These are phyloP conservation scores for Zaprionus lachaisei DNA, from an alignment of 1,140 invertebrate species.

Conservation along the genomic window DNA sequence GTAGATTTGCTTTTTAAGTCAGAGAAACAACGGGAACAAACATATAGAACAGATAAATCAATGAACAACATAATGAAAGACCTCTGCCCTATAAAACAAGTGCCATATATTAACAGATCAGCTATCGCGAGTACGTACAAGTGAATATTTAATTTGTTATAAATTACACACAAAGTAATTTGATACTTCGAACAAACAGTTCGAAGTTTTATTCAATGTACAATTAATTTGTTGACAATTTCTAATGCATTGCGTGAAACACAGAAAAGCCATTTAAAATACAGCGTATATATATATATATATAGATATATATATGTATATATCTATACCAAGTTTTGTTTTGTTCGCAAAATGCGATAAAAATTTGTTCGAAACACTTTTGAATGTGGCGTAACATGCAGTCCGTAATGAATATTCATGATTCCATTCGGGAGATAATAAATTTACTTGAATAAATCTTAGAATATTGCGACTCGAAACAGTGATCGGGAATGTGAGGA, in stretches of 20 bases:
- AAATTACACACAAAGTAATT: conserved; percentile 5
- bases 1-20: too few relatives aligned
- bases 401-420: conserved; percentile 71
- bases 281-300: conserved; percentile 14
- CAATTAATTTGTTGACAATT: conserved; percentile 51
- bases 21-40: background rate
- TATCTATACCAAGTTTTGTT: conserved; percentile 18
- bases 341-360: conserved; percentile 60
- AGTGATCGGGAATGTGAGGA: conserved; percentile 8
- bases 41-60: background rate
- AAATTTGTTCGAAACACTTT: conserved; percentile 75
- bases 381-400: conserved; percentile 73
- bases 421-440: conserved; percentile 26
- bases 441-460: conserved; percentile 38
- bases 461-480: conserved; percentile 35
- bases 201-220: conserved; percentile 29
- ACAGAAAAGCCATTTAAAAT: conserved; percentile 66
- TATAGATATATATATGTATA: background rate
- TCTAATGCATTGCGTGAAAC: conserved; percentile 33
- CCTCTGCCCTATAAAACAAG: background rate
- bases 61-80: background rate
- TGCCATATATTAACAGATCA: background rate
- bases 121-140: background rate
- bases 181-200: conserved; percentile 11
- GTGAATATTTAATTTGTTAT: conserved; percentile 4